Base-by-base conservation (phyloP, 2,113 vertebrate species). In the Danionella cerebrum region DNA sequence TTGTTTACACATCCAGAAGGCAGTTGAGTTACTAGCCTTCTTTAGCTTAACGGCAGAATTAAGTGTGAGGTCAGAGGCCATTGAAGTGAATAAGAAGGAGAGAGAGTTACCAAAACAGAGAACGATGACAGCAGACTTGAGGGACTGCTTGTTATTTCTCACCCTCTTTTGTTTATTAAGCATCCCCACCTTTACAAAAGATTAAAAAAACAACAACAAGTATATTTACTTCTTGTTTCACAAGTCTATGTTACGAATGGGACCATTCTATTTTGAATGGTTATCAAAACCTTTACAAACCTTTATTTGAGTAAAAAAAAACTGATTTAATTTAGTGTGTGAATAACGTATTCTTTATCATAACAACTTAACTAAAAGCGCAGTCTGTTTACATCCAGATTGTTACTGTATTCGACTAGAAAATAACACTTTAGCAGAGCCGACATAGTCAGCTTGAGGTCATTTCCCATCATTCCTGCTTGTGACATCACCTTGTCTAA, bases 1-100 rank as follows among this genome's bases (percentile, higher is more conserved):
- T 94, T 93, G 92, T 92, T 91, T 89, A 88, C 85, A 84, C 80
- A 81, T 88, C 85, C 85, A 92, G 81, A 90, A 27, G 72, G 60
- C 70, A 63, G 57, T 35, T 84, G 82, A n/a, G 85, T 60, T 58
- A 76, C 52, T 48, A 74, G 54, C 67, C 70, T 73, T 85, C 83
- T 84, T 83, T 86, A 79, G 70, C 71, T 65, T 68, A 70, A 78
- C 70, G 74, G 71, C 78, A 81, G 78, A 76, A 80, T 76, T 72
- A 63, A 72, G 50, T 55, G 80, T 79, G 79, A 78, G 80, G 82
- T 78, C 42, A 57, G 21, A 69, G 72, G 66, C 52, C 72, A 74
- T 38, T 31, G 11, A 3, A 57, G 38, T 57, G 48, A 53, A 25
- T n/a, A 38, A 52, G 55, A 39, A 25, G 53, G 45, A 11, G 27